phyloP scores from a whole-genome alignment of 2,113 vertebrate species.

The Mustelus asterias region DNA sequence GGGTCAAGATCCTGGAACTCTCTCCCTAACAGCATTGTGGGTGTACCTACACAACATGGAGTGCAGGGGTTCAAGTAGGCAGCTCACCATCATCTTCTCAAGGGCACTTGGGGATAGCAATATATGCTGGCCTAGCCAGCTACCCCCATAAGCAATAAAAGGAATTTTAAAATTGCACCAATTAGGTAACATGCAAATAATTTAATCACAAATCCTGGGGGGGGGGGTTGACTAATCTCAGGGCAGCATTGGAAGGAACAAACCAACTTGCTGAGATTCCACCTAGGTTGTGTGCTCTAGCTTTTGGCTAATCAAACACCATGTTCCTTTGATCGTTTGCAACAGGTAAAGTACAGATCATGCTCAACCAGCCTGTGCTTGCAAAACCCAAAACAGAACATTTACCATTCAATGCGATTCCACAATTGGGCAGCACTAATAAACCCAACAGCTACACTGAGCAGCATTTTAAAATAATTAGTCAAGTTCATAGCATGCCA shows the following conservation, averaged over 20 bases:
- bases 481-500: neutral
- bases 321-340: neutral
- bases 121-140: neutral
- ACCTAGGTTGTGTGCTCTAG: too few relatives aligned
- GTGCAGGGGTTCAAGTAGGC: neutral
- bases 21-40: neutral
- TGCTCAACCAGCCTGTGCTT: neutral
- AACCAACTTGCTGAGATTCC: neutral
- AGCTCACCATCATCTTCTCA: neutral
- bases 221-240: neutral
- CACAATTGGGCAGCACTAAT: neutral
- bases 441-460: neutral
- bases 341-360: neutral
- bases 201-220: neutral
- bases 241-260: neutral
- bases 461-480: neutral
- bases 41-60: neutral
- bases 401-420: neutral
- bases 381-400: too few relatives aligned
- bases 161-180: neutral
- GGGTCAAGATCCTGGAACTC: neutral
- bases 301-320: neutral
- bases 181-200: neutral
- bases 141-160: neutral
- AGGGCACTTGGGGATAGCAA: neutral